Evolutionary conservation across 2,113 vertebrate genomes (phyloP).

Genomic region (Oceanodroma tethys): DNA sequence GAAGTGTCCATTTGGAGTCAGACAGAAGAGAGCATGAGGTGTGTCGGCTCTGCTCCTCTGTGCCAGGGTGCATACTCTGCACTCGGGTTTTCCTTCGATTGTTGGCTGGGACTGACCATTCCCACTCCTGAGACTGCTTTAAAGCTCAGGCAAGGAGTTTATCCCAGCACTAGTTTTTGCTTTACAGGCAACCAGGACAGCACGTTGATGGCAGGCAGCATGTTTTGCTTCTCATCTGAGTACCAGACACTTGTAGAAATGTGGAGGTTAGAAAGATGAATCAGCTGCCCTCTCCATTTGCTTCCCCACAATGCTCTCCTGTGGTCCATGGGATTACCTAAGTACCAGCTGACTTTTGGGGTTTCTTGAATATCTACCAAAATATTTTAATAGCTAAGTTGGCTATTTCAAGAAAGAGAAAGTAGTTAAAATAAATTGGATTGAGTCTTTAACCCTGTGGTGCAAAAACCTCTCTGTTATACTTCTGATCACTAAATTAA

Average conservation of each 20-base stretch:
- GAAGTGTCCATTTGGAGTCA: neutral
- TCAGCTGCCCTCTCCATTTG: neutral
- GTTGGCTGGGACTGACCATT: rapidly evolving
- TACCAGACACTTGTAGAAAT: neutral
- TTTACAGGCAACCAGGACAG: neutral
- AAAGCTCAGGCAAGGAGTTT: neutral
- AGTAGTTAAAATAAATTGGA: neutral
- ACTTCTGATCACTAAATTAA: neutral
- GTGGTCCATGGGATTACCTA: neutral
- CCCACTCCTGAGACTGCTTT: neutral
- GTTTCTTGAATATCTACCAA: neutral
- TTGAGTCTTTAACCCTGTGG: neutral
- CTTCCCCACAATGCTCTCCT: neutral
- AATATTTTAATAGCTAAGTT: neutral
- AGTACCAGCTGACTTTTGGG: neutral
- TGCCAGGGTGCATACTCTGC: neutral
- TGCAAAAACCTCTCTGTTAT: neutral
- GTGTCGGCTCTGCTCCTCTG: neutral
- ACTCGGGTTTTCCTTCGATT: rapidly evolving
- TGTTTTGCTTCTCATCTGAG: neutral
- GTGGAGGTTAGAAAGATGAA: neutral
- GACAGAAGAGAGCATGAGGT: neutral
- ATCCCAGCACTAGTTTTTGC: neutral
- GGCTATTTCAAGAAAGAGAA: neutral
- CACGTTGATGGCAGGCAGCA: neutral